phyloP scores from a whole-genome alignment of 2,888 invertebrate species.

The Geophilus truncorum region DNA sequence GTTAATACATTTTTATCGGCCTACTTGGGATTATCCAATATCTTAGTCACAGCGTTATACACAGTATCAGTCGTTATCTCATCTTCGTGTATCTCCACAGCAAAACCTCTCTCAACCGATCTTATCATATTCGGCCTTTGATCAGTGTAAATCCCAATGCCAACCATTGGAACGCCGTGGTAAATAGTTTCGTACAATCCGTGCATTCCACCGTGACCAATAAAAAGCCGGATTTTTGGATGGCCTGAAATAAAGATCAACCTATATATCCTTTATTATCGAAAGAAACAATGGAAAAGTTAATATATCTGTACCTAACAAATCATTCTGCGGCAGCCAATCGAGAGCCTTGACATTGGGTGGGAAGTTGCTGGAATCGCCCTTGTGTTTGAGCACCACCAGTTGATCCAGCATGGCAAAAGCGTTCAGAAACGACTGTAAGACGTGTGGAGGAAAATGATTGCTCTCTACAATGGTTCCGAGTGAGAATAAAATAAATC shows the following conservation, averaged over 20 bases:
- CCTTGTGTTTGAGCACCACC: too few relatives aligned
- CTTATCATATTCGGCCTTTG: neutral
- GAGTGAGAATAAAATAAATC: too few relatives aligned
- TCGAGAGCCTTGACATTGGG: too few relatives aligned
- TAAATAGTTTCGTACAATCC: neutral
- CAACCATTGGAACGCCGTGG: neutral
- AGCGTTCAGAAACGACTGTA: too few relatives aligned
- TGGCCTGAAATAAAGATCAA: neutral
- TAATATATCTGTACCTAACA: too few relatives aligned
- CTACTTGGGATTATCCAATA: neutral
- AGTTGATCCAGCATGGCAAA: too few relatives aligned
- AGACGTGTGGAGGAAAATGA: too few relatives aligned
- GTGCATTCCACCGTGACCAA: neutral
- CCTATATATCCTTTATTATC: too few relatives aligned
- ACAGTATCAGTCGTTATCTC: neutral
- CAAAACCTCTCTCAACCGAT: neutral
- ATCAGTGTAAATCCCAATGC: neutral
- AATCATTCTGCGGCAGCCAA: too few relatives aligned
- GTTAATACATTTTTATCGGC: neutral
- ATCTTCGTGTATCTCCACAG: neutral
- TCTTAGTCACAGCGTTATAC: neutral
- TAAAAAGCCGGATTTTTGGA: neutral
- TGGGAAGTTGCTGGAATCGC: too few relatives aligned
- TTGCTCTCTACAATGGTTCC: too few relatives aligned
- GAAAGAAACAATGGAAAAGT: too few relatives aligned